Evolutionary conservation across 2,888 invertebrate genomes (phyloP).

Genomic region (Erebia aethiops): DNA sequence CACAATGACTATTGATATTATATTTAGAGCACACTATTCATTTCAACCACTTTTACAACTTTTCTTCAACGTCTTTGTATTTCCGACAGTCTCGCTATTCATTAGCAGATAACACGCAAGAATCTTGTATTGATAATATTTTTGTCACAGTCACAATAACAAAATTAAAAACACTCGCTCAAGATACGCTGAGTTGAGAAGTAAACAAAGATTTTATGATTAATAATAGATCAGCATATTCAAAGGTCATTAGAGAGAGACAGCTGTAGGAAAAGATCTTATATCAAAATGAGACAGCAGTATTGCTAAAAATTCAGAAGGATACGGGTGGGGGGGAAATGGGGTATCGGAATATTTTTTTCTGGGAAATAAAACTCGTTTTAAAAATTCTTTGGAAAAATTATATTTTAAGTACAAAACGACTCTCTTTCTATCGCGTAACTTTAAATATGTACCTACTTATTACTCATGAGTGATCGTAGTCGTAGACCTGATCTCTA

Average conservation of each 20-base stretch:
- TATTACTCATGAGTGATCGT: no score
- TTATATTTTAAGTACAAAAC: no score
- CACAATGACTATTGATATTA: slow-evolving; percentile 78
- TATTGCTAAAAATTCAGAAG: slow-evolving; percentile 27
- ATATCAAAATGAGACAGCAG: slow-evolving; percentile 52
- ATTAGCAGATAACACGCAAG: slow-evolving; percentile 20
- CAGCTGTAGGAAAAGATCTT: slow-evolving; percentile 37
- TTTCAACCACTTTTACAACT: slow-evolving; percentile 32
- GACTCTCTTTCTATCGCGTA: no score
- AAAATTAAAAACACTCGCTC: slow-evolving; percentile 68
- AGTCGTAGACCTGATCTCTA: no score
- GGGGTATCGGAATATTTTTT: no score
- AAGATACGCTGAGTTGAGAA: slow-evolving; percentile 58
- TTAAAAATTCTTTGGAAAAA: no score
- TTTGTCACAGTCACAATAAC: slow-evolving; percentile 64
- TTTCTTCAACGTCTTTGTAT: slow-evolving; percentile 12
- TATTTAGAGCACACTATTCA: slow-evolving; percentile 50
- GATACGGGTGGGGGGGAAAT: no score
- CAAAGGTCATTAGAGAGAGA: slow-evolving; percentile 75
- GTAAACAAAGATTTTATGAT: slow-evolving; percentile 79
- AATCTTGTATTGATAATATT: slow-evolving; percentile 51
- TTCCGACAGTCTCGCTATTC: slow-evolving; percentile 22
- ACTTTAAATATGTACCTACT: no score
- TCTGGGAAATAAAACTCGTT: no score
- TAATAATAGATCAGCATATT: slow-evolving; percentile 72